Conservation (phyloP, 2,888 invertebrate species). For the Platynereis dumerilii region DNA sequence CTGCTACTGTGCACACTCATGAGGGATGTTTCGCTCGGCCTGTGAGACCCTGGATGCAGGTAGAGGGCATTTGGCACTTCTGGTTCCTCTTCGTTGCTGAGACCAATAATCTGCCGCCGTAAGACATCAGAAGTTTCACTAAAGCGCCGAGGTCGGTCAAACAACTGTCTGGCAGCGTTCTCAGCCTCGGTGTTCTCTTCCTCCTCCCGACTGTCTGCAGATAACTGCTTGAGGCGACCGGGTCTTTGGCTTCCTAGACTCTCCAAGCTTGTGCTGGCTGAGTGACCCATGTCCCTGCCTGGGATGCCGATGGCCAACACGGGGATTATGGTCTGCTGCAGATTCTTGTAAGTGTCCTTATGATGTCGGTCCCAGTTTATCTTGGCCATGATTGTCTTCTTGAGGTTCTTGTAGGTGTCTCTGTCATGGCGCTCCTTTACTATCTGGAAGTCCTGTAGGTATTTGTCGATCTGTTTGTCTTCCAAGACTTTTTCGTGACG, state of each 20-base stretch:
- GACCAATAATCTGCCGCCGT: no score
- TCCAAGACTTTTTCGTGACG: constrained; percentile 38
- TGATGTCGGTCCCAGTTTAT: constrained; percentile 30
- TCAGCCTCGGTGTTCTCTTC: background rate
- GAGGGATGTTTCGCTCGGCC: no score
- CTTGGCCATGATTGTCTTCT: constrained; percentile 34
- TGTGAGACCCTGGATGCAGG: no score
- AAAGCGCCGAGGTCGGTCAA: no score
- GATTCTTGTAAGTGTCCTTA: constrained; percentile 11
- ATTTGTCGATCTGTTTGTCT: constrained; percentile 42
- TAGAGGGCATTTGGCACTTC: no score
- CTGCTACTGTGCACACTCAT: no score
- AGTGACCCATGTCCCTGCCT: constrained; percentile 1
- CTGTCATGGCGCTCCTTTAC: constrained; percentile 36
- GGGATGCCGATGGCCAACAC: constrained; percentile 18
- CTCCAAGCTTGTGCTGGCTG: background rate
- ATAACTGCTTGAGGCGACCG: no score
- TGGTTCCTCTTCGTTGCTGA: no score
- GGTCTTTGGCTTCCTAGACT: background rate
- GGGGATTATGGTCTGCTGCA: constrained; percentile 19
- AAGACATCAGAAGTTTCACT: no score
- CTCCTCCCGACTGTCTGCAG: no score
- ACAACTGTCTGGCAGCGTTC: background rate
- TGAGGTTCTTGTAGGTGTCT: constrained; percentile 36
- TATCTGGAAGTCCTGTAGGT: constrained; percentile 40